phyloP scores from a whole-genome alignment of 2,113 vertebrate genomes.

The Lonchura striata region DNA sequence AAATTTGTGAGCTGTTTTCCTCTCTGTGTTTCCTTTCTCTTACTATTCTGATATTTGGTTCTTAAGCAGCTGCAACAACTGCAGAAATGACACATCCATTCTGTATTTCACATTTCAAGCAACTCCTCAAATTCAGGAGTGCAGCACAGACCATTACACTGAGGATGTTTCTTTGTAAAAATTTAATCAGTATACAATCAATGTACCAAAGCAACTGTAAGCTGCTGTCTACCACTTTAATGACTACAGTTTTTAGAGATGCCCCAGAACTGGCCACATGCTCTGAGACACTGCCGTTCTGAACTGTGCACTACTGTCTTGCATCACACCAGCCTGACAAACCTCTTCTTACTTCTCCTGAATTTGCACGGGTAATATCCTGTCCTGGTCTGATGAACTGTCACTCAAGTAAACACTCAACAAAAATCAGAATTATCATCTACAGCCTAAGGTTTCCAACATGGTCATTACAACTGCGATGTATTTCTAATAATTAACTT shows the following conservation, averaged over 20 bases:
- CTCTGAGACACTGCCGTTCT: background rate
- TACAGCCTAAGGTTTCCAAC: background rate
- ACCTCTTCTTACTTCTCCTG: background rate
- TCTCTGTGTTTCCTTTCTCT: background rate
- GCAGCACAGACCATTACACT: background rate
- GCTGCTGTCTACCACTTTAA: background rate
- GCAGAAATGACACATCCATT: background rate
- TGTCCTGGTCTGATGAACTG: background rate
- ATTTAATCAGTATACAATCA: background rate
- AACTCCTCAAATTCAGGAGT: background rate
- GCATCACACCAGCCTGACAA: background rate
- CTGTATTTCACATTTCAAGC: background rate
- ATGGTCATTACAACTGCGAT: rapidly evolving
- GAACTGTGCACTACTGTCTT: background rate
- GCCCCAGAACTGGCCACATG: background rate
- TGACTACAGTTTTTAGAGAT: background rate
- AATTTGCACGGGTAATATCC: background rate
- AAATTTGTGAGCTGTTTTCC: background rate
- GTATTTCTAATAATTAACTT: background rate
- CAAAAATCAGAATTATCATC: background rate
- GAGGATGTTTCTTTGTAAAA: background rate
- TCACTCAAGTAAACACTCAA: background rate
- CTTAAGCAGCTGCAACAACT: background rate
- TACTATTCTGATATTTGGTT: background rate
- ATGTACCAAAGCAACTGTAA: background rate